phyloP scores from a whole-genome alignment of 2,888 invertebrate genomes.

The Drosophila borborema region DNA sequence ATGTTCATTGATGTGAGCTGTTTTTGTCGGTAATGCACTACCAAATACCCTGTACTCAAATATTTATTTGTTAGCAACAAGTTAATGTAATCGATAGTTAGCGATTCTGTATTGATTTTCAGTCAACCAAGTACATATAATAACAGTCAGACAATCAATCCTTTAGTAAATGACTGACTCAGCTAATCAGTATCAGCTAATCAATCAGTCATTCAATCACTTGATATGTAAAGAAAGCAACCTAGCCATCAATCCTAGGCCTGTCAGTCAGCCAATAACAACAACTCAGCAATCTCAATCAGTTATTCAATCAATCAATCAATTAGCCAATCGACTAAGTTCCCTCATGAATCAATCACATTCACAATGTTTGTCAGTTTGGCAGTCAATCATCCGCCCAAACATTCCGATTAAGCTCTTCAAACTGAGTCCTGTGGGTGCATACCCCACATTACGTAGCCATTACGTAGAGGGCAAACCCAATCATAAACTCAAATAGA shows the following conservation, averaged over 20 bases:
- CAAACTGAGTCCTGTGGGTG: neutral
- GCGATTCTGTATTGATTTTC: no score
- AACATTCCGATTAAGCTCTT: neutral
- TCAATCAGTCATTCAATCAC: neutral
- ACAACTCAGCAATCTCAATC: neutral
- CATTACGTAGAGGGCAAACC: constrained; percentile 19
- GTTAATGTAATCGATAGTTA: neutral
- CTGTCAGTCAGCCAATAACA: neutral
- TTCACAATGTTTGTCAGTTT: neutral
- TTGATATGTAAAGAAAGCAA: no score
- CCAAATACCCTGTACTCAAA: constrained; percentile 12
- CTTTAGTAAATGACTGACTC: neutral
- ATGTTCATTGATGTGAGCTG: neutral
- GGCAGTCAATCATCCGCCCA: neutral
- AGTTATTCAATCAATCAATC: neutral
- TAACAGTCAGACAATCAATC: neutral
- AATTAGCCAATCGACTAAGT: no score
- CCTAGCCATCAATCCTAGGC: no score
- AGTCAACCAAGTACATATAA: no score
- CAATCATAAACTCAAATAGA: constrained; percentile 62
- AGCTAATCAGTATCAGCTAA: neutral
- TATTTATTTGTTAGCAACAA: neutral
- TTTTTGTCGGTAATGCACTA: no score
- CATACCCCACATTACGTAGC: constrained; percentile 7
- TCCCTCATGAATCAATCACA: neutral